These are phyloP conservation scores for Leucophora obtusa DNA, from an alignment of 2,888 invertebrate species.

Conservation along the genomic window DNA sequence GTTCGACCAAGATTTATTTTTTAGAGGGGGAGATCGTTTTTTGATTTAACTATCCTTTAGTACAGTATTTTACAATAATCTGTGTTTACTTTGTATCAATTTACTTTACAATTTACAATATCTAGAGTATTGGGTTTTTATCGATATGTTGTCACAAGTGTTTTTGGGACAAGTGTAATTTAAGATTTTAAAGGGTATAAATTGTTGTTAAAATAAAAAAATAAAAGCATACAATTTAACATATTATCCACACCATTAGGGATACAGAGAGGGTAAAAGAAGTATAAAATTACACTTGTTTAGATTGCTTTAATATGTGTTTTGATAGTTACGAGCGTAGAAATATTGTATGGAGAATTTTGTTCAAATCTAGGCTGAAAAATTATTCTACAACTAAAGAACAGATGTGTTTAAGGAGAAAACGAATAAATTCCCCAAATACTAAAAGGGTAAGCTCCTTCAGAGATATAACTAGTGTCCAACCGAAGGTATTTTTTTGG, in stretches of 20 bases:
- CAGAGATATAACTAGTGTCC: no score
- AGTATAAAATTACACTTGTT: slow-evolving; percentile 32
- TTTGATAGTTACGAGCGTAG: slow-evolving; percentile 22
- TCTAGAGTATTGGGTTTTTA: no score
- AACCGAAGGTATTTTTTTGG: no score
- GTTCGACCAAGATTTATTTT: background rate
- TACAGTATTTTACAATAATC: background rate
- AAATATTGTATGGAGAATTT: background rate
- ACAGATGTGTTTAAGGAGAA: no score
- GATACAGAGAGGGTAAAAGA: background rate
- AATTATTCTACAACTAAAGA: no score
- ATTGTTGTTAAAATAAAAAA: background rate
- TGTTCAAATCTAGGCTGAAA: no score
- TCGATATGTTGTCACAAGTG: background rate
- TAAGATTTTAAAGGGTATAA: slow-evolving; percentile 41
- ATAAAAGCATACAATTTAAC: slow-evolving; percentile 13
- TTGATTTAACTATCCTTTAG: slow-evolving; percentile 1
- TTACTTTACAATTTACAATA: slow-evolving; percentile 24
- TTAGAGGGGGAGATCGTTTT: background rate
- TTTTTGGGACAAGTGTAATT: slow-evolving; percentile 45
- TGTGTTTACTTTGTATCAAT: slow-evolving; percentile 39
- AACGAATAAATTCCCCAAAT: no score
- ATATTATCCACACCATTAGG: slow-evolving; percentile 35
- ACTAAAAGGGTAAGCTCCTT: no score
- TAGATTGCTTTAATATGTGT: slow-evolving; percentile 14